Base-by-base conservation (phyloP, 2,797 vertebrate species). In the Acanthornis magna region DNA sequence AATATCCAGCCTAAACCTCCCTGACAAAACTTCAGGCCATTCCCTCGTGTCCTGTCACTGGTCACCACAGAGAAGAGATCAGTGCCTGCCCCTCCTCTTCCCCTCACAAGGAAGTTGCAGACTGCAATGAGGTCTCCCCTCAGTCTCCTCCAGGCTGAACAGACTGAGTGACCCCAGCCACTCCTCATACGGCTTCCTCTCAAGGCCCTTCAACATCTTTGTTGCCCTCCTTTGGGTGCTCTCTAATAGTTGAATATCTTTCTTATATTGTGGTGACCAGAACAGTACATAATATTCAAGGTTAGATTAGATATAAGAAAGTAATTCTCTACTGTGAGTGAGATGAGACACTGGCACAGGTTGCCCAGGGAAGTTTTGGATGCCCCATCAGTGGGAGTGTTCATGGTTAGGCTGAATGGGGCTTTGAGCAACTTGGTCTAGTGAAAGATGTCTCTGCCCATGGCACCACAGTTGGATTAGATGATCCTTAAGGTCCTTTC, bases 71-170 rank as follows among this genome's bases (percentile, higher is more conserved):
- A 15, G 30, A 7, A n/a, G 26, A 27, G 45, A 29, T 38, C 38
- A 38, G 10, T 60, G 22, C 5, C 72, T 60, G n/a, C 3, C 8
- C 10, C 8, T 45, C 23, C 19, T 45, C 32, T 51, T 45, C 51
- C 42, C 20, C 51, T 73, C 11, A 11, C 0, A 0, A 25, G 16
- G 29, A 40, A 29, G 30, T 19, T n/a, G 16, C 2, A 53, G 55
- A 6, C 54, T 60, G 38, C 38, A 5, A 0, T n/a, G 38, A 27
- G 27, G 5, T 23, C 15, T 75, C 26, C 21, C 10, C 1, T 74
- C 36, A 66, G 32, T 58, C 61, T 85, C 15, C 18, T 60, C 12
- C 22, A 32, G 38, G 32, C 12, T 58, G 32, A 58, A 8, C 38
- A 45, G 19, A 53, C 22, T 45, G 43, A 29, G 10, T 38, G 23